Evolutionary conservation across 2,888 invertebrate genomes (phyloP).

Genomic region (Drosophila borborema): DNA sequence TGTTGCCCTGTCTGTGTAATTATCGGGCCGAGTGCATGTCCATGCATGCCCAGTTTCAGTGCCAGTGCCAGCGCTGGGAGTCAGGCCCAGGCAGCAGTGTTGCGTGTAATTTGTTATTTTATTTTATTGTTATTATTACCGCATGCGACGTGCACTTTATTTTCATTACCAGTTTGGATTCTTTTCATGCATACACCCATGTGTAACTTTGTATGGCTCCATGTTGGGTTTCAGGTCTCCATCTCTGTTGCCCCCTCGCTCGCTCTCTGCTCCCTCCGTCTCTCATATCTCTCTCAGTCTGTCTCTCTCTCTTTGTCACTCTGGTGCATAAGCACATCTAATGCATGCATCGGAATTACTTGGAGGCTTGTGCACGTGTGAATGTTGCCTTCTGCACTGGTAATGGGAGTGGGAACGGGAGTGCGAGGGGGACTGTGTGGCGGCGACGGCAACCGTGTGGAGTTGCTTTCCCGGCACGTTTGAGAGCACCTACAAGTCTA

Average conservation of each 20-base stretch:
- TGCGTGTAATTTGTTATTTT: constrained; percentile 84
- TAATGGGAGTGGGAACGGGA: background rate
- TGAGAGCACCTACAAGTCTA: constrained; percentile 55
- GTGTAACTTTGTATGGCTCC: constrained; percentile 59
- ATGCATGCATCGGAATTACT: constrained; percentile 63
- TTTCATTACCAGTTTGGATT: constrained; percentile 80
- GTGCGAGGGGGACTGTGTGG: constrained; percentile 1
- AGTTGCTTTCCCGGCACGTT: constrained; percentile 40
- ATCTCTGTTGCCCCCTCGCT: constrained; percentile 3
- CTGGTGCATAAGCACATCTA: constrained; percentile 54
- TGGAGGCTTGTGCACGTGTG: constrained; percentile 61
- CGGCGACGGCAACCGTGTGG: constrained; percentile 15
- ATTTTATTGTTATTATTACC: constrained; percentile 84
- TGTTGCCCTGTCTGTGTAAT: constrained; percentile 70
- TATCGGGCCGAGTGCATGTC: constrained; percentile 67
- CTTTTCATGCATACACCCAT: constrained; percentile 70
- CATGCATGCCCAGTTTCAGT: constrained; percentile 42
- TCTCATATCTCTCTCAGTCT: background rate
- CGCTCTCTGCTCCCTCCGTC: background rate
- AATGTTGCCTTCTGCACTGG: constrained; percentile 57
- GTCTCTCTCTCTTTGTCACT: constrained; percentile 3
- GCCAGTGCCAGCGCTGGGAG: constrained; percentile 14
- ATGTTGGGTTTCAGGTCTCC: constrained; percentile 25
- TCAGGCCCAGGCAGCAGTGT: constrained; percentile 69
- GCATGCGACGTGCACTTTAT: constrained; percentile 81